These are phyloP conservation scores for Orius laevigatus DNA, from an alignment of 1,140 invertebrate species.

Conservation along the genomic window DNA sequence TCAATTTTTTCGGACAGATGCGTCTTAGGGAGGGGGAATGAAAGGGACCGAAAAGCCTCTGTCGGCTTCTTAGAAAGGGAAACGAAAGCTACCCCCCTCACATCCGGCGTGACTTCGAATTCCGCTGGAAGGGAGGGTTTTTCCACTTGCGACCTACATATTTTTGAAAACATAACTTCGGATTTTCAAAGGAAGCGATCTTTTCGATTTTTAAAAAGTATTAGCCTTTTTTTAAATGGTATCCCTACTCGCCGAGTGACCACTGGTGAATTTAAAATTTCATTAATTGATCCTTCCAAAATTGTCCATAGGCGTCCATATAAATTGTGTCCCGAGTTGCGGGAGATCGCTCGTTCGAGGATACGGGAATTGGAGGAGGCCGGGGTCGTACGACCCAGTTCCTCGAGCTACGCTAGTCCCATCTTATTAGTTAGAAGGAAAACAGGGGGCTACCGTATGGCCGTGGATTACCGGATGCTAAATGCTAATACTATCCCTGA, in stretches of 20 bases:
- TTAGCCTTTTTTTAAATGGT: no score
- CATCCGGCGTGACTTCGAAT: no score
- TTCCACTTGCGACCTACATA: no score
- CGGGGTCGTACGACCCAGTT: conserved; percentile 1
- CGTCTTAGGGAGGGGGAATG: no score
- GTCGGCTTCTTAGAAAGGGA: no score
- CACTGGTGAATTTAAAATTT: neutral
- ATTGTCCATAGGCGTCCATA: neutral
- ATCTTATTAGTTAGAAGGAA: neutral
- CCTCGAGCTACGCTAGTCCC: neutral
- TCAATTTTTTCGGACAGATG: no score
- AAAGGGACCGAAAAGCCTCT: no score
- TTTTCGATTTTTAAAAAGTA: no score
- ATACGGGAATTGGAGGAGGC: neutral
- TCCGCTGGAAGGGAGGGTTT: no score
- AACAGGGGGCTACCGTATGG: conserved; percentile 1
- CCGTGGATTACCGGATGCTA: neutral
- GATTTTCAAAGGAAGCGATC: no score
- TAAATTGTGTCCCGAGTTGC: neutral
- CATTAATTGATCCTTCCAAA: neutral
- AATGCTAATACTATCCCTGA: conserved; percentile 1
- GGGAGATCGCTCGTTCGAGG: neutral
- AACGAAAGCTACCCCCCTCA: no score
- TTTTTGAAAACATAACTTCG: no score
- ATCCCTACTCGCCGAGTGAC: neutral